Conservation (phyloP, 2,888 invertebrate species). For the Griposia aprilina region DNA sequence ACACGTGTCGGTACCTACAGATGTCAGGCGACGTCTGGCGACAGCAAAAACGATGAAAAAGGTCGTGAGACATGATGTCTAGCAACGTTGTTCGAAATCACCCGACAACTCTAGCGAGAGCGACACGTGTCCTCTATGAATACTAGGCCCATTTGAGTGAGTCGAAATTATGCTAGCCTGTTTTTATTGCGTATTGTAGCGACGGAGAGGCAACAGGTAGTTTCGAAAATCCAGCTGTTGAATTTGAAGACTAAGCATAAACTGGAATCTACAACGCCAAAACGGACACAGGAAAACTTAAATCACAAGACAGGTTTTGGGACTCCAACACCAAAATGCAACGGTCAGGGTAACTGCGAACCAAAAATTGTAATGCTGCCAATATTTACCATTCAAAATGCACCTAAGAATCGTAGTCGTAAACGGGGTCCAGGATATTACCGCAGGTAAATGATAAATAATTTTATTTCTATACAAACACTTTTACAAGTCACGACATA, state of each 20-base stretch:
- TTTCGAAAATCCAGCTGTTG: background rate
- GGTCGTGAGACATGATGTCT: background rate
- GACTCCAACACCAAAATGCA: conserved; percentile 4
- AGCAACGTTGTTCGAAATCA: background rate
- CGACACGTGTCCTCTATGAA: background rate
- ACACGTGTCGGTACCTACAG: background rate
- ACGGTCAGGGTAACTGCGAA: background rate
- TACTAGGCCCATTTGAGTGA: no score
- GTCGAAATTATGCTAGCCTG: background rate
- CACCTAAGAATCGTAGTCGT: background rate
- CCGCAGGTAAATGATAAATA: conserved; percentile 22
- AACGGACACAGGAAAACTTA: background rate
- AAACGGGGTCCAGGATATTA: background rate
- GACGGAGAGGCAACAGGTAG: background rate
- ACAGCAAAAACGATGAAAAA: background rate
- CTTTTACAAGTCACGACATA: background rate
- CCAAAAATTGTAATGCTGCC: conserved; percentile 31
- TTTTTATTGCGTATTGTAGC: background rate
- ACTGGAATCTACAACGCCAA: background rate
- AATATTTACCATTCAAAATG: conserved; percentile 16
- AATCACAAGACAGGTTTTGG: background rate
- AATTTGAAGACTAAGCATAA: background rate
- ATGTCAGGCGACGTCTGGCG: background rate
- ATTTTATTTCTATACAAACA: background rate
- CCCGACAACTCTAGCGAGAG: background rate